A percentile compares a stretch with the other conserved stretches of the same genome.
Evolutionary conservation across 2,888 invertebrate species (phyloP).

Genomic region (Troglohyphantes excavatus): DNA sequence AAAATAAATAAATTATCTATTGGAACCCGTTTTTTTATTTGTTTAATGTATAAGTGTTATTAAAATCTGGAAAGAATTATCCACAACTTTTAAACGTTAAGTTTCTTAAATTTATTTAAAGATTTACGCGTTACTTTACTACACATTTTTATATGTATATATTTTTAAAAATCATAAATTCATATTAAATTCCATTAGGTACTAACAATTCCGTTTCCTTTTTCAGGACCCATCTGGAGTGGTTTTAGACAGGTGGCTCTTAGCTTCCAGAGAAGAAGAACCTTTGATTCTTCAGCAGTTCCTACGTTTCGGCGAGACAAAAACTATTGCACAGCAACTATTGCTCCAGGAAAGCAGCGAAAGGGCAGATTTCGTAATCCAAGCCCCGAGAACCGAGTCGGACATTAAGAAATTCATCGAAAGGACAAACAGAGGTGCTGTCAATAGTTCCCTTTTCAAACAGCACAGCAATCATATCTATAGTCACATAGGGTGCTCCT

Average conservation of each 20-base stretch:
- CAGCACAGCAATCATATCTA: slow-evolving; percentile 70
- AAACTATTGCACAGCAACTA: slow-evolving; percentile 89
- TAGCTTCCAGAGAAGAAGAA: slow-evolving; percentile 93
- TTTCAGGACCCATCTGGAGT: slow-evolving; percentile 89
- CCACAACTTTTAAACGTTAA: too few species aligned
- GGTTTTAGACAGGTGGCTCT: slow-evolving; percentile 93
- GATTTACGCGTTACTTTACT: too few species aligned
- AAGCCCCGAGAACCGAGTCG: slow-evolving; percentile 83
- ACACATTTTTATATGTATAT: too few species aligned
- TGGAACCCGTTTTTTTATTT: too few species aligned
- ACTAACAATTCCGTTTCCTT: too few species aligned
- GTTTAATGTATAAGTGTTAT: too few species aligned
- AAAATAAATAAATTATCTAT: too few species aligned
- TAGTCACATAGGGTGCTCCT: slow-evolving; percentile 32
- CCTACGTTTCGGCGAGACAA: slow-evolving; percentile 93
- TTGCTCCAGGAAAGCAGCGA: slow-evolving; percentile 81
- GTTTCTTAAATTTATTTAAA: too few species aligned
- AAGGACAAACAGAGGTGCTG: slow-evolving; percentile 81
- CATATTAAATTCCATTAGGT: too few species aligned
- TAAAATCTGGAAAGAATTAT: too few species aligned
- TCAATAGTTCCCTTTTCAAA: slow-evolving; percentile 70
- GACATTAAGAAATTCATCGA: slow-evolving; percentile 86
- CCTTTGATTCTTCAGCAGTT: slow-evolving; percentile 95
- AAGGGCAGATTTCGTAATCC: slow-evolving; percentile 79
- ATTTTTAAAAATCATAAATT: too few species aligned